phyloP scores from a whole-genome alignment of 2,888 invertebrate genomes.

The Scaeva pyrastri region DNA sequence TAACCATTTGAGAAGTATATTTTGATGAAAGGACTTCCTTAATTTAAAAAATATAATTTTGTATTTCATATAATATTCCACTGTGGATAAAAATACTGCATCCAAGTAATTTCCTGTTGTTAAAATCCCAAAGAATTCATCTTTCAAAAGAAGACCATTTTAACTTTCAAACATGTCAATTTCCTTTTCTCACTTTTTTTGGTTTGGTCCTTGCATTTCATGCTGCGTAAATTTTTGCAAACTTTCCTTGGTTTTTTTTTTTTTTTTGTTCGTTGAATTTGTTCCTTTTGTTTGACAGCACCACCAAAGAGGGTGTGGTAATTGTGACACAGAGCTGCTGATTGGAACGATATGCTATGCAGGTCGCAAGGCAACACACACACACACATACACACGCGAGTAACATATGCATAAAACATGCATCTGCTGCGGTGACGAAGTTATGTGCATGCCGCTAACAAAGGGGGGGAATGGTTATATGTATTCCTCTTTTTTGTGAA shows the following conservation, averaged over 20 bases:
- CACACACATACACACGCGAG: too few species aligned
- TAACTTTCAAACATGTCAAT: slow-evolving; percentile 67
- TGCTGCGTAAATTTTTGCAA: slow-evolving; percentile 41
- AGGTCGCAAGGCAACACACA: slow-evolving; percentile 57
- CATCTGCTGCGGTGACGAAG: slow-evolving; percentile 72
- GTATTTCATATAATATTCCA: slow-evolving; percentile 31
- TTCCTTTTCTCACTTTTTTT: slow-evolving; percentile 48
- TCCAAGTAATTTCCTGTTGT: slow-evolving; percentile 56
- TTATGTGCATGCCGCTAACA: slow-evolving; percentile 70
- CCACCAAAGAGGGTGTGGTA: slow-evolving; percentile 64
- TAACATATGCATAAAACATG: slow-evolving; percentile 70
- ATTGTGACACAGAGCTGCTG: slow-evolving; percentile 69
- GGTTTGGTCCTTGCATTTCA: slow-evolving; percentile 42
- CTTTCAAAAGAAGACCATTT: slow-evolving; percentile 41
- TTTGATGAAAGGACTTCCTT: too few species aligned
- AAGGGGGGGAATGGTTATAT: slow-evolving; percentile 47
- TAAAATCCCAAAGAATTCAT: slow-evolving; percentile 26
- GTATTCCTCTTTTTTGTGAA: slow-evolving; percentile 52
- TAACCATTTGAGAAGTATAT: too few species aligned
- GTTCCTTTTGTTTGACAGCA: slow-evolving; percentile 57
- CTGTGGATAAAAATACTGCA: slow-evolving; percentile 38
- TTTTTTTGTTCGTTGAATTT: not conserved
- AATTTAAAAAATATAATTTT: not conserved
- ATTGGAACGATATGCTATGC: slow-evolving; percentile 69
- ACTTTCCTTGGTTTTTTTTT: not conserved